Evolutionary conservation across 2,113 vertebrate genomes (phyloP).

Genomic region (Brachypodius melanocephalos): DNA sequence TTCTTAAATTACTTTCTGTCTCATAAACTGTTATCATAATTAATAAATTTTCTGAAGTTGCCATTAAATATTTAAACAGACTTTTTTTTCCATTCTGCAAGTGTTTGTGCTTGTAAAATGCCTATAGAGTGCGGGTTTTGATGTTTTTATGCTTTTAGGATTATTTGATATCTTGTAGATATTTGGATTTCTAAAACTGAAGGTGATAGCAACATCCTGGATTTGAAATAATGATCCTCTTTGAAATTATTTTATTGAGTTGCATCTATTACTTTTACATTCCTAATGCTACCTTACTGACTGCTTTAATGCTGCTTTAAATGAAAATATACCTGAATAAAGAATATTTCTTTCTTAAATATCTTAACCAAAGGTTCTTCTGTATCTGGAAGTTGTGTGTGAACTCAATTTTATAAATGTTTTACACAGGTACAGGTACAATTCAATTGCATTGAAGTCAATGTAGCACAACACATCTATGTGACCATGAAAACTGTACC

Average conservation of each 20-base stretch:
- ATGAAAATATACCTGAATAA: not conserved
- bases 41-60: not conserved
- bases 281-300: not conserved
- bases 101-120: not conserved
- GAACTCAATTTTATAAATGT: constrained; percentile 4
- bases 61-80: not conserved
- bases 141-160: not conserved
- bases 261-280: not conserved
- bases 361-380: not conserved
- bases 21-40: not conserved
- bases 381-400: not conserved
- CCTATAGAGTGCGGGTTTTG: not conserved
- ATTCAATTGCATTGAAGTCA: constrained; percentile 80
- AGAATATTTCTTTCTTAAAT: not conserved
- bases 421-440: constrained; percentile 79
- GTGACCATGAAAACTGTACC: constrained; percentile 82
- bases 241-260: not conserved
- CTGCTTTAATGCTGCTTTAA: not conserved
- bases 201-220: not conserved
- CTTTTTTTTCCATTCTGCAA: not conserved
- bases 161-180: not conserved
- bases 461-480: constrained; percentile 72
- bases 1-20: not conserved
- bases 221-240: not conserved
- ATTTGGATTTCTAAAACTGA: not conserved